Evolutionary conservation across 2,888 invertebrate species (phyloP).

Genomic region (Dynastes maya): DNA sequence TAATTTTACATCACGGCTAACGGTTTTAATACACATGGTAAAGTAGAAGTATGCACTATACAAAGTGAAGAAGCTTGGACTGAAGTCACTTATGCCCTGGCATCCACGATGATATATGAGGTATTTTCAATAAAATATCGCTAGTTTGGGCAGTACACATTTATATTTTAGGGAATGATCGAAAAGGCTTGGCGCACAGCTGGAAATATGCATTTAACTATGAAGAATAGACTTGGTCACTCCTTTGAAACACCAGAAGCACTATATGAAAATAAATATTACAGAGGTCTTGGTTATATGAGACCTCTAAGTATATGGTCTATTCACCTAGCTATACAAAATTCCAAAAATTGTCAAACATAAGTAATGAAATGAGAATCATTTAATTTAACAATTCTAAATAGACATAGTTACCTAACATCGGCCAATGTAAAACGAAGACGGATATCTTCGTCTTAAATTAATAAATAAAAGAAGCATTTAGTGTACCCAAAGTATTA

Average conservation of each 20-base stretch:
- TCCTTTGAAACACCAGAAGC: conserved; percentile 96
- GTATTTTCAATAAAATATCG: conserved; percentile 65
- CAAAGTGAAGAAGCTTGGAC: conserved; percentile 97
- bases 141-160: background rate
- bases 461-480: too few species aligned
- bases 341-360: too few species aligned
- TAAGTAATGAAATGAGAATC: too few species aligned
- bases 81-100: conserved; percentile 90
- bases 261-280: conserved; percentile 83
- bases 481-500: too few species aligned
- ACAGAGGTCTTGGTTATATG: conserved; percentile 94
- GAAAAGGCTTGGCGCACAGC: conserved; percentile 92
- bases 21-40: conserved; percentile 82
- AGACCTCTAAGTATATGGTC: conserved; percentile 95
- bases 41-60: conserved; percentile 79
- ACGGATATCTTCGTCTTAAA: too few species aligned
- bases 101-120: conserved; percentile 89
- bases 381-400: too few species aligned
- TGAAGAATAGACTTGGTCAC: conserved; percentile 86
- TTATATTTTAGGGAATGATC: conserved; percentile 78
- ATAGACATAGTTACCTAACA: too few species aligned
- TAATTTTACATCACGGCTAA: conserved; percentile 70
- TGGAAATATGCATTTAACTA: conserved; percentile 87
- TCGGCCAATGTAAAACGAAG: too few species aligned
- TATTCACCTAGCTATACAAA: conserved; percentile 83